These are phyloP conservation scores for Ellobius talpinus DNA, from an alignment of 2,113 vertebrate species.

Conservation along the genomic window DNA sequence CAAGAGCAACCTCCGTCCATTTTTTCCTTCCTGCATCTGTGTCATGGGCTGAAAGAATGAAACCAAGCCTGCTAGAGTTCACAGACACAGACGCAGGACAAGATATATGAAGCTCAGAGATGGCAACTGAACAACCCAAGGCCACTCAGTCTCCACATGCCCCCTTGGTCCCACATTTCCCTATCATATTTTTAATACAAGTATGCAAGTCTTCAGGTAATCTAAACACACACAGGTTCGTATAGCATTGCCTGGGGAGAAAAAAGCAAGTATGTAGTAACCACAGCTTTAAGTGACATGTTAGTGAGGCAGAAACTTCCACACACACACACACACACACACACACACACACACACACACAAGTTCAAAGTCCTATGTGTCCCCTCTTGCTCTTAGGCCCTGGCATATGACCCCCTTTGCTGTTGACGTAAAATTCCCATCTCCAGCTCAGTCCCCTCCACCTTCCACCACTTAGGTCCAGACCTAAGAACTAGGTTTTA, in stretches of 20 bases:
- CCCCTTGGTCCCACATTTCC: accelerated
- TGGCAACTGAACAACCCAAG: accelerated
- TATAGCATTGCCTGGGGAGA: accelerated
- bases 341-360: accelerated
- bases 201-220: not conserved
- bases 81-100: accelerated
- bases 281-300: accelerated
- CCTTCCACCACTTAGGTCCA: not conserved
- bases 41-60: not conserved
- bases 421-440: accelerated
- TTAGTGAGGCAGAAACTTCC: accelerated
- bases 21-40: accelerated
- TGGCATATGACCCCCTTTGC: accelerated
- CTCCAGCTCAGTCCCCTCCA: accelerated
- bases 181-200: not conserved
- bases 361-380: accelerated
- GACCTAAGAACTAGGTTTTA: not conserved
- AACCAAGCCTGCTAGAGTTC: not conserved
- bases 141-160: not conserved
- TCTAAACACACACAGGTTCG: accelerated
- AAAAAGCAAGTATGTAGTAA: accelerated
- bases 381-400: accelerated
- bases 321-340: not conserved
- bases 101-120: not conserved
- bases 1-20: accelerated